Base-by-base conservation (phyloP, 1,140 invertebrate genomes). In the Nasonia vitripennis region DNA sequence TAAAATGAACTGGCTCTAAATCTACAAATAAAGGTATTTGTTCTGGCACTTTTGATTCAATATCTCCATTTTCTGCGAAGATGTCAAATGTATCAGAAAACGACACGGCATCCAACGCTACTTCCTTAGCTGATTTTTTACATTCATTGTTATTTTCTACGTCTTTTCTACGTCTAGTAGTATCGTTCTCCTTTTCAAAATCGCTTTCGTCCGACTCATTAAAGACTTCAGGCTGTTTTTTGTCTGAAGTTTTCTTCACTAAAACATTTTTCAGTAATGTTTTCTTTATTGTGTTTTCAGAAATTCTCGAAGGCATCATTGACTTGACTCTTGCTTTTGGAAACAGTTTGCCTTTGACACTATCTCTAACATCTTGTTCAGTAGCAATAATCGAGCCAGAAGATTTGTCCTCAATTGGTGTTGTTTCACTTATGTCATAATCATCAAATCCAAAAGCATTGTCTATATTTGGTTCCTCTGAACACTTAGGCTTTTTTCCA, bases 41-140 rank as follows among this genome's bases (percentile, higher is more conserved):
- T 5, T 87, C 31, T 34, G 73, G 37, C 45, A 45, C 17, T 81
- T 81, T 23, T 55, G 68, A 31, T 62, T 86, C 41, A 20, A 79
- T 14, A 11, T 87, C 83, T 41, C 34, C 70, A 1, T 73, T 74
- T 67, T 90, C 89, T 17, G 87, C 85, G 9, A 88, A 17, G 12
- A 91, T 2, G 71, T 92, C 91, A 80, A 92, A 92, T 14, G 90
- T 91, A 75, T 92, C 91, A 10, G 89, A 87, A 82, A 92, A 91
- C 48, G 79, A 74, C 31, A 68, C 55, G 4, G 81, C 67, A 78
- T 85, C 41, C 20, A 31, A 51, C 6, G 48, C 1, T 55, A 67
- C 2, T 83, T 67, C 71, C 17, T 82, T 75, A 75, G 74, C 41
- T 27, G 2, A 62, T 78, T 80, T 41, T 31, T 9, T 7, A n/a